Evolutionary conservation across 2,113 vertebrate species (phyloP).

Genomic region (Pleuronectes platessa): DNA sequence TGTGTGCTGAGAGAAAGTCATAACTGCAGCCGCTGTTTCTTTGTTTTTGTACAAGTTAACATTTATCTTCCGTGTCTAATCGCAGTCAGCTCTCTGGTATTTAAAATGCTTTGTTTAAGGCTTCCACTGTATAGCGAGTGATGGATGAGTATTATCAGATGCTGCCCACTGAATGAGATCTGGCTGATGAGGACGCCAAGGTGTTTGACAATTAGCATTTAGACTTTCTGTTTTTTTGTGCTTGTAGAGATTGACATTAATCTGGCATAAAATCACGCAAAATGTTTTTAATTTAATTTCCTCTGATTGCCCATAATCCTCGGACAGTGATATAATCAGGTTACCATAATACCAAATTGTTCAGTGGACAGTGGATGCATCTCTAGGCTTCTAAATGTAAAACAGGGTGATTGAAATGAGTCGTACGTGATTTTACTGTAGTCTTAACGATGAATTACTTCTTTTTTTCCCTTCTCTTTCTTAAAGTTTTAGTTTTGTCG

Average conservation of each 20-base stretch:
- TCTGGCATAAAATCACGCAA: conserved; percentile 16
- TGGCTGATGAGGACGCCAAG: conserved; percentile 8
- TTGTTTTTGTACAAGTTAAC: conserved; percentile 35
- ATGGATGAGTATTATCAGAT: conserved; percentile 39
- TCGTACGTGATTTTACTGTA: conserved; percentile 50
- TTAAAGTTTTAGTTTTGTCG: conserved; percentile 1
- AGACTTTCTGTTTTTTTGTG: conserved; percentile 15
- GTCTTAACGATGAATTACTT: conserved; percentile 38
- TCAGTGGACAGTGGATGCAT: conserved; percentile 31
- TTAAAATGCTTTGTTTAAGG: conserved; percentile 48
- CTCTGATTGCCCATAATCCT: conserved; percentile 31
- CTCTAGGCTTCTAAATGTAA: conserved; percentile 40
- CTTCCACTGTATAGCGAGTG: conserved; percentile 31
- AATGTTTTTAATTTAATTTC: conserved; percentile 11
- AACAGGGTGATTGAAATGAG: conserved; percentile 60
- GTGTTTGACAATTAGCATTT: conserved; percentile 35
- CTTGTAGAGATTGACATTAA: conserved; percentile 29
- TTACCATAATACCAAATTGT: conserved; percentile 37
- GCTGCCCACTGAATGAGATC: conserved; percentile 33
- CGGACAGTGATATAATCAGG: conserved; percentile 39
- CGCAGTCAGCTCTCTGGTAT: conserved; percentile 37
- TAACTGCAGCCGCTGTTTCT: conserved; percentile 24
- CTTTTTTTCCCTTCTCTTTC: conserved; percentile 6
- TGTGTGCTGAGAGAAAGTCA: conserved; percentile 12
- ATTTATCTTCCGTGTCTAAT: conserved; percentile 47